Conservation (phyloP, 2,888 invertebrate species). For the Anorthoa munda region DNA sequence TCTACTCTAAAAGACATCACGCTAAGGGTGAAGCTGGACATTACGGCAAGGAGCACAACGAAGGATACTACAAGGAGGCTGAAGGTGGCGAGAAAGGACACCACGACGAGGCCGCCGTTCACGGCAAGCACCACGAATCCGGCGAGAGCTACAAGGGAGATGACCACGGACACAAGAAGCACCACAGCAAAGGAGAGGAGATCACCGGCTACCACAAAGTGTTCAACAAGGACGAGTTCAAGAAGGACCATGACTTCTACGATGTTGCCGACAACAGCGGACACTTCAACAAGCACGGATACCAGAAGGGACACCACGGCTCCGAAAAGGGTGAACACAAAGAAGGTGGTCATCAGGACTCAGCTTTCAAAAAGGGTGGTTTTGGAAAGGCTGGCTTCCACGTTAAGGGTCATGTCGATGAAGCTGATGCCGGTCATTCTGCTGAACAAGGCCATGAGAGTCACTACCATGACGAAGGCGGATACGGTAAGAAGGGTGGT, state of each 20-base stretch:
- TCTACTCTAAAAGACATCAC: constrained; percentile 87
- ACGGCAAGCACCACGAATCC: constrained; percentile 90
- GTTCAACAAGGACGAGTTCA: constrained; percentile 94
- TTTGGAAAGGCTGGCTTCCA: constrained; percentile 91
- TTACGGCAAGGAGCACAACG: constrained; percentile 89
- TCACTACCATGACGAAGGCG: constrained; percentile 89
- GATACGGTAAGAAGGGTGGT: constrained; percentile 90
- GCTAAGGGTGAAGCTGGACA: constrained; percentile 91
- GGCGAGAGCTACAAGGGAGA: constrained; percentile 90
- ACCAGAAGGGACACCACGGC: constrained; percentile 89
- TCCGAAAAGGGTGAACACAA: constrained; percentile 90
- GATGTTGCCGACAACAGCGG: constrained; percentile 93
- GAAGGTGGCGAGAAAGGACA: constrained; percentile 90
- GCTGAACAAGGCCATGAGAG: constrained; percentile 90
- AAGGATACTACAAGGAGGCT: constrained; percentile 89
- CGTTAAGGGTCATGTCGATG: constrained; percentile 91
- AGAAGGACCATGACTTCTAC: constrained; percentile 94
- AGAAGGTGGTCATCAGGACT: constrained; percentile 90
- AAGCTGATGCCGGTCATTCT: constrained; percentile 89
- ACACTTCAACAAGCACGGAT: constrained; percentile 92
- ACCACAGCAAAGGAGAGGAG: constrained; percentile 93
- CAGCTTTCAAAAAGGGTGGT: constrained; percentile 88
- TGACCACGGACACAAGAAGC: constrained; percentile 91
- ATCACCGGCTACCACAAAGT: constrained; percentile 94
- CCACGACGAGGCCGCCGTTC: constrained; percentile 89